These are phyloP conservation scores for Parambassis ranga DNA, from an alignment of 2,797 vertebrate species.

Conservation along the genomic window DNA sequence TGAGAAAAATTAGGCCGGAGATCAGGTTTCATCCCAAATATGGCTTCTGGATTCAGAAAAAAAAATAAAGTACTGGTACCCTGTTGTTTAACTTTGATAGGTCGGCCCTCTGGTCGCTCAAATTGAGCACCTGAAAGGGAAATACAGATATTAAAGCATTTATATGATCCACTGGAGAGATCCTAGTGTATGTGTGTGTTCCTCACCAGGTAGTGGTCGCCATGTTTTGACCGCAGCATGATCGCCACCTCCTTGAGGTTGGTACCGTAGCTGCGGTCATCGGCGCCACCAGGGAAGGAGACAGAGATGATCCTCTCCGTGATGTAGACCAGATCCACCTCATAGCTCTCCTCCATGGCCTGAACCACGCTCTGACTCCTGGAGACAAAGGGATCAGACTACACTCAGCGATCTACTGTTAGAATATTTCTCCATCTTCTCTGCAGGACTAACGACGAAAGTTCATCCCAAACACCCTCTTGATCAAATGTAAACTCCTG, in stretches of 20 bases:
- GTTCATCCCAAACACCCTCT: conserved; percentile 44
- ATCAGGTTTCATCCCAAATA: too few relatives aligned
- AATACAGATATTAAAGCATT: neutral
- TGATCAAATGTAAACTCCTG: conserved; percentile 50
- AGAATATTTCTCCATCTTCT: conserved; percentile 29
- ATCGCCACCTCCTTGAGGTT: conserved; percentile 93
- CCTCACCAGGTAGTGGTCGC: conserved; percentile 91
- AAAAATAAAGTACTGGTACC: conserved; percentile 60
- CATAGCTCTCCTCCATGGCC: conserved; percentile 91
- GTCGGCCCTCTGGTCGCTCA: conserved; percentile 89
- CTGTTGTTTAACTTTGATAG: conserved; percentile 89
- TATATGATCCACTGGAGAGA: neutral
- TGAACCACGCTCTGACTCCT: conserved; percentile 80
- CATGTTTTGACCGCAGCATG: conserved; percentile 96
- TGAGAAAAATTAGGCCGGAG: too few relatives aligned
- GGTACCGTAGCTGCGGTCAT: conserved; percentile 87
- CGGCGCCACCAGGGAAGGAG: conserved; percentile 84
- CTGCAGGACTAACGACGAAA: conserved; percentile 5
- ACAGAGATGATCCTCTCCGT: conserved; percentile 96
- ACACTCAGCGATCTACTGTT: too few relatives aligned
- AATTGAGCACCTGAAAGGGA: conserved; percentile 90
- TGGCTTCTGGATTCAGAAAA: neutral
- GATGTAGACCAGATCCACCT: conserved; percentile 96
- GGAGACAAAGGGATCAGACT: neutral
- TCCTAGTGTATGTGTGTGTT: neutral